phyloP scores from a whole-genome alignment of 2,888 invertebrate species.

The Dynastes maya region DNA sequence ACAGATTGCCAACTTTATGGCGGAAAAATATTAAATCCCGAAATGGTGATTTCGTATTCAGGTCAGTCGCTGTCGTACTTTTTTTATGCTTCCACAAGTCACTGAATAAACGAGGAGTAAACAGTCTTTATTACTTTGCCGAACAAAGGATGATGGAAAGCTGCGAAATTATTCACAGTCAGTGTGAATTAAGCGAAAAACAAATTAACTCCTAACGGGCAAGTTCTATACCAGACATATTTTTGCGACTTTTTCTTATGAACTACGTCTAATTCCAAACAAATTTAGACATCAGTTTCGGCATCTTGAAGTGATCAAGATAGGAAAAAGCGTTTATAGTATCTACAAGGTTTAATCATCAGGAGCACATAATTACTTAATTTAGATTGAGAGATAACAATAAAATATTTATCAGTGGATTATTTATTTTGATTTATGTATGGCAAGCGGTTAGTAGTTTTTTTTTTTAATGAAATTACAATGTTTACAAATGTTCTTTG shows the following conservation, averaged over 20 bases:
- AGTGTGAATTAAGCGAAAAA: not conserved
- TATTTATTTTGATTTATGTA: no score
- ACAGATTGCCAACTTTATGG: conserved; percentile 33
- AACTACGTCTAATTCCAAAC: no score
- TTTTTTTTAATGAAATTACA: no score
- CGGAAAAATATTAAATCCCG: conserved; percentile 32
- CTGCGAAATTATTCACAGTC: not conserved
- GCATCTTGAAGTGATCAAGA: no score
- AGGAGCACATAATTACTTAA: not conserved
- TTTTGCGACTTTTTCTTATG: no score
- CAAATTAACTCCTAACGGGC: not conserved
- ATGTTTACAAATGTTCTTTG: no score
- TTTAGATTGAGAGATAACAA: not conserved
- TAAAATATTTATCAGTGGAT: no score
- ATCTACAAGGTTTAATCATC: no score
- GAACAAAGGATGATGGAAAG: not conserved
- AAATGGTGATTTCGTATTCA: conserved; percentile 39
- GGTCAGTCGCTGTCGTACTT: conserved; percentile 35
- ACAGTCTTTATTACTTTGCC: conserved; percentile 5
- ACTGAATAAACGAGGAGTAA: conserved; percentile 19
- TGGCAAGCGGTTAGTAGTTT: no score
- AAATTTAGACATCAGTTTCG: no score
- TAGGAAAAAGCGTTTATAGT: no score
- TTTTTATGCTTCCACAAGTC: conserved; percentile 22
- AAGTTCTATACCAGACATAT: not conserved